These are phyloP conservation scores for Drosophila niveifrons DNA, from an alignment of 2,888 invertebrate genomes.

Conservation along the genomic window DNA sequence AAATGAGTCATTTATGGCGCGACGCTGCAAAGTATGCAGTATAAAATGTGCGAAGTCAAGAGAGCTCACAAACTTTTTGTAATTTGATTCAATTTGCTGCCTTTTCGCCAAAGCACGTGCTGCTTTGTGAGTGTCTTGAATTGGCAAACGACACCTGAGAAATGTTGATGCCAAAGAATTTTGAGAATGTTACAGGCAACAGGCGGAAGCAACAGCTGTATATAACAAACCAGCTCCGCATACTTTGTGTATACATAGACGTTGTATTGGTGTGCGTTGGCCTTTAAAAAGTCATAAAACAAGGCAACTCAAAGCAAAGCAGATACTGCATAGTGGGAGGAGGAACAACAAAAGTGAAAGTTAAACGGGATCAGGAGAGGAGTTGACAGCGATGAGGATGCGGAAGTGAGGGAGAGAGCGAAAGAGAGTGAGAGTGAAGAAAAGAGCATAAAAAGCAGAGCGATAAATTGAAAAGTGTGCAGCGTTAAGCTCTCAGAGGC, in stretches of 20 bases:
- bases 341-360: constrained; percentile 10
- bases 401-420: neutral
- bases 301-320: constrained; percentile 41
- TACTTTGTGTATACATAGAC: neutral
- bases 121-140: constrained; percentile 16
- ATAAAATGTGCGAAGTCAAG: constrained; percentile 20
- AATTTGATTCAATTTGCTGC: constrained; percentile 56
- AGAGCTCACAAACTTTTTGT: constrained; percentile 20
- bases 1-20: constrained; percentile 35
- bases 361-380: neutral
- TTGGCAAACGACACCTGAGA: constrained; percentile 30
- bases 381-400: neutral
- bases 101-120: constrained; percentile 48
- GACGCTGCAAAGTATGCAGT: constrained; percentile 47
- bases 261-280: constrained; percentile 4
- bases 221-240: constrained; percentile 21
- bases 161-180: constrained; percentile 16
- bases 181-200: constrained; percentile 42
- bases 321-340: constrained; percentile 8
- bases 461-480: constrained; percentile 56
- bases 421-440: neutral
- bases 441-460: constrained; percentile 43
- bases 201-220: constrained; percentile 48
- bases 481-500: constrained; percentile 41
- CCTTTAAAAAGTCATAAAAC: constrained; percentile 47